A percentile compares a stretch with the other conserved stretches of the same genome.
These are phyloP conservation scores for Geotrypetes seraphini DNA, from an alignment of 2,797 vertebrate genomes.

Conservation along the genomic window DNA sequence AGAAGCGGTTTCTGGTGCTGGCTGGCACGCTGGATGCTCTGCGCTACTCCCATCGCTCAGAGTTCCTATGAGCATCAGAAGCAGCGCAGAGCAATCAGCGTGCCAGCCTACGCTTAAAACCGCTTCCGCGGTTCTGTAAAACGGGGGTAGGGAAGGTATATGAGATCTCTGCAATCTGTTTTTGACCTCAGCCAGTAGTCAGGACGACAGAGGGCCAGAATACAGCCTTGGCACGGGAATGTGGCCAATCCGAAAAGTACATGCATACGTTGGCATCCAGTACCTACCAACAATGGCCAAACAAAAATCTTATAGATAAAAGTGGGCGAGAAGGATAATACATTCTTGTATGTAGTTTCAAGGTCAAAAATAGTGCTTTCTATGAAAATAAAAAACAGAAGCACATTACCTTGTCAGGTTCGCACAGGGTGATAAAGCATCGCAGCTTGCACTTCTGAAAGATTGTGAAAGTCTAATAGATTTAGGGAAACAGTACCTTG, in stretches of 20 bases:
- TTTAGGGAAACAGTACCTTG: constrained; percentile 49
- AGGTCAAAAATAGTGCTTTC: constrained; percentile 46
- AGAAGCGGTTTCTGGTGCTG: no score
- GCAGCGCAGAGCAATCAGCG: no score
- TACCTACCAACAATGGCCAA: neutral
- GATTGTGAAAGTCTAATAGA: constrained; percentile 52
- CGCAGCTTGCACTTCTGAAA: constrained; percentile 41
- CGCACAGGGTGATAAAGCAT: constrained; percentile 50
- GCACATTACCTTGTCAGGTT: constrained; percentile 48
- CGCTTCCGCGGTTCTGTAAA: no score
- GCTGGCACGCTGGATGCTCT: no score
- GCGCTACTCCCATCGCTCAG: no score
- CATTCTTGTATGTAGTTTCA: constrained; percentile 42
- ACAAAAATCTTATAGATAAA: constrained; percentile 5
- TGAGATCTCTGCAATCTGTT: no score
- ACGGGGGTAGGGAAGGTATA: no score
- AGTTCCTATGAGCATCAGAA: no score
- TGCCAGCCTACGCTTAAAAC: no score
- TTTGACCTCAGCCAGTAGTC: no score
- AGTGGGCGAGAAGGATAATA: constrained; percentile 20
- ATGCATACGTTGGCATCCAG: no score
- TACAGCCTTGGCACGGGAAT: neutral
- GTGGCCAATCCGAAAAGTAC: neutral
- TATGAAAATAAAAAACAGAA: constrained; percentile 37
- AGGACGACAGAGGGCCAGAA: no score